Conservation (phyloP, 2,797 vertebrate genomes). For the Cyprinella venusta region DNA sequence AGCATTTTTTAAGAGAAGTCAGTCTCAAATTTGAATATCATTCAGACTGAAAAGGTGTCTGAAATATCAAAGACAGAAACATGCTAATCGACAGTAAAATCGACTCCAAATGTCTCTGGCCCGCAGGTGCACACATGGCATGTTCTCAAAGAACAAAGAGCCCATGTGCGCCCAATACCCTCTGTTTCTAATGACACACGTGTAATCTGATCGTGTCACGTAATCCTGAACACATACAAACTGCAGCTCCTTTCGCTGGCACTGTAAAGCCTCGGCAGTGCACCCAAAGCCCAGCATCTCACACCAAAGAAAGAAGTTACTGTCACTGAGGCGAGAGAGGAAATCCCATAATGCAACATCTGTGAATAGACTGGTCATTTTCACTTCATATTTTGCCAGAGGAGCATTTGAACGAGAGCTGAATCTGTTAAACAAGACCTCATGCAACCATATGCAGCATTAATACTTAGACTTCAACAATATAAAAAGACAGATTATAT, state of each 20-base stretch:
- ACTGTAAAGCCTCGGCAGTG: not conserved
- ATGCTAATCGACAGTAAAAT: not conserved
- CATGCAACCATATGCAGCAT: not conserved
- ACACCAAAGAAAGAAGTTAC: slow-evolving; percentile 12
- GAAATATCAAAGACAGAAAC: not conserved
- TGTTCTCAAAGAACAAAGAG: slow-evolving; percentile 56
- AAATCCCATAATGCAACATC: slow-evolving; percentile 13
- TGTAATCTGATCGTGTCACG: slow-evolving; percentile 35
- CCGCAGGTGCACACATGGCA: slow-evolving; percentile 46
- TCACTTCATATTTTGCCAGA: slow-evolving; percentile 3
- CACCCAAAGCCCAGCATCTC: slow-evolving; percentile 19
- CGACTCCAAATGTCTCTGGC: slow-evolving; percentile 5
- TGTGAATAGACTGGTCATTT: slow-evolving; percentile 17
- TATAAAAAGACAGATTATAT: not conserved
- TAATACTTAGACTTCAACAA: not conserved
- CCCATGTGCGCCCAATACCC: slow-evolving; percentile 28
- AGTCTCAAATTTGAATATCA: not conserved
- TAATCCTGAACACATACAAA: slow-evolving; percentile 27
- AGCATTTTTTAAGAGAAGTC: not conserved
- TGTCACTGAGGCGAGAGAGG: not conserved
- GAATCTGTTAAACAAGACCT: not conserved
- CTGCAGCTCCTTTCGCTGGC: slow-evolving; percentile 12
- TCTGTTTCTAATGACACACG: slow-evolving; percentile 25
- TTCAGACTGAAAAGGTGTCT: not conserved
- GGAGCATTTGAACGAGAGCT: not conserved